These are phyloP conservation scores for Chrosomus eos DNA, from an alignment of 2,797 vertebrate species.

Conservation along the genomic window DNA sequence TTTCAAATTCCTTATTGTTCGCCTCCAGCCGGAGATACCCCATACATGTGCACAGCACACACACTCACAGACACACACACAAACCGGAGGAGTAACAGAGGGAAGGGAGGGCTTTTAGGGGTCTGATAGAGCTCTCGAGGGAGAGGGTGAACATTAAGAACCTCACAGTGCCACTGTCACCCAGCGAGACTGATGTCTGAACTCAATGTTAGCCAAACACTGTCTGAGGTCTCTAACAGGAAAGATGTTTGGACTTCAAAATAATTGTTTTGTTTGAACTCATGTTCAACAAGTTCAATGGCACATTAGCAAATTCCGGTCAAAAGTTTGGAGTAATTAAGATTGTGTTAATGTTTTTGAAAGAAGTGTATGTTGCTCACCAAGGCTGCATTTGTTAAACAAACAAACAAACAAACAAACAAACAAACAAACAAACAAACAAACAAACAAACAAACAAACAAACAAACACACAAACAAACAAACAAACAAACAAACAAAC, in stretches of 20 bases:
- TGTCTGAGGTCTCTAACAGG: slow-evolving; percentile 25
- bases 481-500: no score
- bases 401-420: no score
- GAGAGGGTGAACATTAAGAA: slow-evolving; percentile 71
- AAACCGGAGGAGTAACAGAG: slow-evolving; percentile 27
- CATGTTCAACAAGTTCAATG: slow-evolving; percentile 1
- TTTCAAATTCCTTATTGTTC: slow-evolving; percentile 85
- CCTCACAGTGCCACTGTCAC: slow-evolving; percentile 68
- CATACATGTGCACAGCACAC: slow-evolving; percentile 36
- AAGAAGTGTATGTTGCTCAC: not conserved
- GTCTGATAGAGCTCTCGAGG: slow-evolving; percentile 65
- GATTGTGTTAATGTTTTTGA: not conserved
- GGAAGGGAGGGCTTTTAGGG: slow-evolving; percentile 36
- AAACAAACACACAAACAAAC: no score
- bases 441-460: no score
- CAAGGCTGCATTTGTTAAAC: not conserved
- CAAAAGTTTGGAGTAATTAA: not conserved
- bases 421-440: no score
- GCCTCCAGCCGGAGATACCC: slow-evolving; percentile 74
- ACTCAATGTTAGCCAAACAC: slow-evolving; percentile 25
- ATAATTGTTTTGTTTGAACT: slow-evolving; percentile 17
- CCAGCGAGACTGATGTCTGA: slow-evolving; percentile 57
- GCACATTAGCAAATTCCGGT: not conserved
- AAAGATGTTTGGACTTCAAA: slow-evolving; percentile 5
- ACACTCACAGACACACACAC: slow-evolving; percentile 39